Percentiles rank a stretch among this genome's conserved stretches.
phyloP scores from a whole-genome alignment of 1,140 invertebrate species.

The Aethina tumida region DNA sequence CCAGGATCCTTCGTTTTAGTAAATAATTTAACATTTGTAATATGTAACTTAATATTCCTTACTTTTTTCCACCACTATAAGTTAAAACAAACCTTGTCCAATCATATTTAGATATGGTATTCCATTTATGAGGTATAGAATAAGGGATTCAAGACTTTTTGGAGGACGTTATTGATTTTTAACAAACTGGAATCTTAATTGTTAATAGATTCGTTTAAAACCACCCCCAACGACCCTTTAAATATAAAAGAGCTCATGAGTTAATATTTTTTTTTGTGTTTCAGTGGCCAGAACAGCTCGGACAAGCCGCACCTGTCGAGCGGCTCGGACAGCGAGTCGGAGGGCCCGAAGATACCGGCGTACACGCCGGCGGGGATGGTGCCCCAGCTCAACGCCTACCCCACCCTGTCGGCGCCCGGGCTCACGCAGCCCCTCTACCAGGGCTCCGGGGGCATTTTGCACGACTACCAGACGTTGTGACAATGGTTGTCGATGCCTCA shows the following conservation, averaged over 20 bases:
- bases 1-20: too few relatives aligned
- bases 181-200: too few relatives aligned
- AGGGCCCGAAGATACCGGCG: constrained; percentile 23
- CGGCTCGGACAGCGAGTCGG: constrained; percentile 34
- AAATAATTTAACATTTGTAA: too few relatives aligned
- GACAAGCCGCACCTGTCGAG: constrained; percentile 34
- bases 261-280: constrained; percentile 19
- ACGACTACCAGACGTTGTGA: constrained; percentile 37
- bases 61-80: too few relatives aligned
- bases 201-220: too few relatives aligned
- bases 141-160: too few relatives aligned
- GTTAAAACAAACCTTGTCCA: too few relatives aligned
- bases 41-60: too few relatives aligned
- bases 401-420: constrained; percentile 22
- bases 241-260: neutral
- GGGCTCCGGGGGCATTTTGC: constrained; percentile 29
- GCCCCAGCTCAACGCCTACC: constrained; percentile 26
- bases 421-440: constrained; percentile 32
- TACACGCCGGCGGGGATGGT: constrained; percentile 20
- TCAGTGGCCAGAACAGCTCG: constrained; percentile 27
- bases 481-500: constrained; percentile 29
- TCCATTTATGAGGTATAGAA: too few relatives aligned
- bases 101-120: too few relatives aligned
- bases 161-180: too few relatives aligned
- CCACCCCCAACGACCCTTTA: constrained; percentile 1